These are phyloP conservation scores for Symphodus melops DNA, from an alignment of 2,113 vertebrate species.

Conservation along the genomic window DNA sequence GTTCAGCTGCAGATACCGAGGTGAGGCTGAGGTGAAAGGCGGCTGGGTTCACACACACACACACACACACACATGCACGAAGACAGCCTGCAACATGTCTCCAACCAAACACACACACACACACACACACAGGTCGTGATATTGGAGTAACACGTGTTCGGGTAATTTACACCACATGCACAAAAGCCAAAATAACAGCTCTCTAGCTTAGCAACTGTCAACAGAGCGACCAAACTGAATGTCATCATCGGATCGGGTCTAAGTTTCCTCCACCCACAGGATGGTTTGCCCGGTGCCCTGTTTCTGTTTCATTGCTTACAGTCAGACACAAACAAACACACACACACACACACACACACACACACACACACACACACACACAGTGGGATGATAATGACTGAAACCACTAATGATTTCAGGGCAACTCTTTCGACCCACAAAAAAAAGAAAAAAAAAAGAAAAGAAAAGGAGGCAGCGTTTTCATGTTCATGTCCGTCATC, in stretches of 20 bases:
- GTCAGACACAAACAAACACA: slow-evolving; percentile 55
- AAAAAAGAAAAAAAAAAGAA: not conserved
- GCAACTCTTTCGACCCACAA: slow-evolving; percentile 33
- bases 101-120: slow-evolving; percentile 1
- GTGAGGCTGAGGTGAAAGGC: slow-evolving; percentile 50
- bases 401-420: slow-evolving; percentile 72
- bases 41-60: slow-evolving; percentile 25
- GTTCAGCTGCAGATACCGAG: slow-evolving; percentile 39
- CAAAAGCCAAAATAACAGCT: slow-evolving; percentile 64
- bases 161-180: slow-evolving; percentile 45
- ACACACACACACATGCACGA: not conserved
- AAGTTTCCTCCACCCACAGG: slow-evolving; percentile 69
- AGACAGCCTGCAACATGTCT: slow-evolving; percentile 19
- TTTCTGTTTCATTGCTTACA: slow-evolving; percentile 64
- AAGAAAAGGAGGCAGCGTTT: not conserved
- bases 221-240: slow-evolving; percentile 59
- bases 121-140: slow-evolving; percentile 28
- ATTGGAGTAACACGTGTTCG: slow-evolving; percentile 48
- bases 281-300: slow-evolving; percentile 49
- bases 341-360: slow-evolving; percentile 56
- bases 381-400: slow-evolving; percentile 63
- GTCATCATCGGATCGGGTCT: slow-evolving; percentile 65
- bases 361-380: slow-evolving; percentile 47
- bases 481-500: slow-evolving; percentile 14
- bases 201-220: slow-evolving; percentile 67